Percentiles rank a stretch among this genome's conserved stretches.
Conservation (phyloP, 2,888 invertebrate genomes). For the Chrysopilus asiliformis region DNA sequence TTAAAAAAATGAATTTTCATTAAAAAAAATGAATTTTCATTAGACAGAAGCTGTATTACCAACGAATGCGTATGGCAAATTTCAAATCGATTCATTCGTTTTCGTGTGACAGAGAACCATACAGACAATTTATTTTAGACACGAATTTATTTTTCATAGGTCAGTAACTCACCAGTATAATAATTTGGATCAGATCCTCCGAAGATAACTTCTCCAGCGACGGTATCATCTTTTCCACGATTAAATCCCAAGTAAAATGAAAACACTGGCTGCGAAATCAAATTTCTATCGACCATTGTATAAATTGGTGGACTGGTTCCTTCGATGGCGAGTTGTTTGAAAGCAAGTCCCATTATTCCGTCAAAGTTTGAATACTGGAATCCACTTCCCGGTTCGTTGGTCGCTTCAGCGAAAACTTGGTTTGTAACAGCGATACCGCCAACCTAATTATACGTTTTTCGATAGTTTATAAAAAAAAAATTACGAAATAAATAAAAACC, state of each 20-base stretch:
- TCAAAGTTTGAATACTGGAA: constrained; percentile 97
- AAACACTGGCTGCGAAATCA: constrained; percentile 61
- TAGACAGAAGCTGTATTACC: no score
- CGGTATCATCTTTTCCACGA: constrained; percentile 47
- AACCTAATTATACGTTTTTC: constrained; percentile 26
- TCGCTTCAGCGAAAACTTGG: constrained; percentile 91
- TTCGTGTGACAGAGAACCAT: no score
- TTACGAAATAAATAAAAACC: no score
- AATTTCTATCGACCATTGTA: constrained; percentile 69
- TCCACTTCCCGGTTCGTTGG: constrained; percentile 84
- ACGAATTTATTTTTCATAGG: no score
- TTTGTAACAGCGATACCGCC: constrained; percentile 53
- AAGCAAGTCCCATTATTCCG: constrained; percentile 91
- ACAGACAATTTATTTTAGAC: no score
- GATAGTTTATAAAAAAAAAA: no score
- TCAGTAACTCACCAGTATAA: constrained; percentile 43
- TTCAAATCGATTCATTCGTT: no score
- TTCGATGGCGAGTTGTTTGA: constrained; percentile 73
- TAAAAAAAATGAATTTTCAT: no score
- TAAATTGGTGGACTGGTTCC: constrained; percentile 81
- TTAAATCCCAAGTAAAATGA: constrained; percentile 93
- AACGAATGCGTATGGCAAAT: no score
- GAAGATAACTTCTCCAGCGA: constrained; percentile 75
- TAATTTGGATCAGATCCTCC: constrained; percentile 85
- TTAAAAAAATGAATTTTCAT: no score